Evolutionary conservation across 2,888 invertebrate species (phyloP).

Genomic region (Aphodius sticticus): DNA sequence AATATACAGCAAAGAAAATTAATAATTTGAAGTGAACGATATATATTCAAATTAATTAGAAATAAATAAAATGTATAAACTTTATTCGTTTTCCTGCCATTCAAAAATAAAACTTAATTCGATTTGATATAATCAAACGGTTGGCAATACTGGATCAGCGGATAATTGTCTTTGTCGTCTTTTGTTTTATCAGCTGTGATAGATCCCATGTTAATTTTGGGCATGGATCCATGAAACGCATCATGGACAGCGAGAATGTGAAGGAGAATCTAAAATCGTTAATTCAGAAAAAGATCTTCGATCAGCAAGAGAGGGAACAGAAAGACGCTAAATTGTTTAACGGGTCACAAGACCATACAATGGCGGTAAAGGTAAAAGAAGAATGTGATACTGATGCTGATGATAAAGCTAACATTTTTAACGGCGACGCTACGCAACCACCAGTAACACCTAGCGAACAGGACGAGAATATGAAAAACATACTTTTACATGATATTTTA

Average conservation of each 20-base stretch:
- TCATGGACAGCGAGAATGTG: constrained; percentile 47
- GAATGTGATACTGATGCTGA: constrained; percentile 29
- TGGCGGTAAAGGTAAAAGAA: constrained; percentile 29
- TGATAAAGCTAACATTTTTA: constrained; percentile 18
- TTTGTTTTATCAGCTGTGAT: constrained; percentile 29
- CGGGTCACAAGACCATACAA: constrained; percentile 16
- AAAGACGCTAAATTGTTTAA: constrained; percentile 35
- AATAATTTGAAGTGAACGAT: too few species aligned
- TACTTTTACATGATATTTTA: constrained; percentile 47
- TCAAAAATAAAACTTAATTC: too few species aligned
- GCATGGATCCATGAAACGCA: neutral
- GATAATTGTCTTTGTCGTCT: neutral
- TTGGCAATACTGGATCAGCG: too few species aligned
- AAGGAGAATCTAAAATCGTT: constrained; percentile 47
- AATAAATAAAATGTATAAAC: too few species aligned
- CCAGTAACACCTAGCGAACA: constrained; percentile 20
- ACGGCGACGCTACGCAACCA: constrained; percentile 7
- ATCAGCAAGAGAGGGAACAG: constrained; percentile 44
- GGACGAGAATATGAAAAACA: constrained; percentile 43
- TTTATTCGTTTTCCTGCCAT: too few species aligned
- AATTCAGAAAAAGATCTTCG: constrained; percentile 46
- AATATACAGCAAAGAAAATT: too few species aligned
- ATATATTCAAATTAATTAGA: too few species aligned
- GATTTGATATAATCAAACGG: too few species aligned
- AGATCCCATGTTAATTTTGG: neutral